These are phyloP conservation scores for Rostratula benghalensis DNA, from an alignment of 2,113 vertebrate genomes.

Conservation along the genomic window DNA sequence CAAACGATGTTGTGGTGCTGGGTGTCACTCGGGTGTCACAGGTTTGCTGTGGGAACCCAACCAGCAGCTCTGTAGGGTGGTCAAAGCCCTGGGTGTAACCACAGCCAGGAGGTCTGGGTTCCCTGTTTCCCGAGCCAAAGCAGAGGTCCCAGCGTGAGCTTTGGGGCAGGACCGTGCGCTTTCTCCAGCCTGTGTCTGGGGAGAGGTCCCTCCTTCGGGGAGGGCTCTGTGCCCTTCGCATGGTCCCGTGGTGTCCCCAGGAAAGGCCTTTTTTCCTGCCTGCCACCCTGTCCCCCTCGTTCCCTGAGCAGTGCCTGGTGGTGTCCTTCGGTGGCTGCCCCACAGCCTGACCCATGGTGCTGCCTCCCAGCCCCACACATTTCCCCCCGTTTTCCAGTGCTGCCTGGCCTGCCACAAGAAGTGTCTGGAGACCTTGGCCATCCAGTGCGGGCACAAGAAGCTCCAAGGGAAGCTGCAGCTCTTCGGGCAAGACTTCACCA, in stretches of 20 bases:
- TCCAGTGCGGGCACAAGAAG: conserved; percentile 96
- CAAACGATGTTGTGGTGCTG: rapidly evolving
- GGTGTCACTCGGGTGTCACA: not conserved
- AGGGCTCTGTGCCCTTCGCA: not conserved
- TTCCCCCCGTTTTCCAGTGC: conserved; percentile 76
- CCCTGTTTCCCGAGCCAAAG: not conserved
- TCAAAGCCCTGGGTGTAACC: not conserved
- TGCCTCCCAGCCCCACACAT: rapidly evolving
- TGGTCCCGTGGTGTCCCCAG: not conserved
- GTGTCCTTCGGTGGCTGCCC: not conserved
- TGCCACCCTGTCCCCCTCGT: rapidly evolving
- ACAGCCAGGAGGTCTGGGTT: not conserved
- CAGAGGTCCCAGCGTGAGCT: not conserved
- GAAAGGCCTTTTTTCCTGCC: not conserved
- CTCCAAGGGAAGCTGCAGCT: conserved; percentile 93
- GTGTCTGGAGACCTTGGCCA: conserved; percentile 93
- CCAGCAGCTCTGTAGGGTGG: not conserved
- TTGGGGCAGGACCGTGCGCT: not conserved
- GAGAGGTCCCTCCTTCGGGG: not conserved
- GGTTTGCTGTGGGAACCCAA: not conserved
- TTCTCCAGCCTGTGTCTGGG: not conserved
- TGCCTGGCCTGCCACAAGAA: conserved; percentile 95
- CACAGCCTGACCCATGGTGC: rapidly evolving
- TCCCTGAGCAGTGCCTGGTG: rapidly evolving
- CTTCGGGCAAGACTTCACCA: conserved; percentile 87